Evolutionary conservation across 2,113 vertebrate species (phyloP).

Genomic region (Ophthalmolycus amberensis): DNA sequence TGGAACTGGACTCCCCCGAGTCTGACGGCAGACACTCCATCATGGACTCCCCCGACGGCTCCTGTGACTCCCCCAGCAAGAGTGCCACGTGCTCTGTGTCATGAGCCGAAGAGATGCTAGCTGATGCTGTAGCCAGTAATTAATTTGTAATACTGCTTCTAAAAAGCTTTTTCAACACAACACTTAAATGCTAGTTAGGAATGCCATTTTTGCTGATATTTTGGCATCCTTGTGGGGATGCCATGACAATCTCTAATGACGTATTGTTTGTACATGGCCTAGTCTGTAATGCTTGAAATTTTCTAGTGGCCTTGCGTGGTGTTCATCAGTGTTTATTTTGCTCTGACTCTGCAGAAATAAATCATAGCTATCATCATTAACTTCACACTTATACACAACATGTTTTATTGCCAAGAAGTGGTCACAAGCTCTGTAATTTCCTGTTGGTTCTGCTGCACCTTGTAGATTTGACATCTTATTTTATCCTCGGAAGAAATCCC

Average conservation of each 20-base stretch:
- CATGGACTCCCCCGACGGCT: slow-evolving; percentile 68
- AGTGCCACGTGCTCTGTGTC: slow-evolving; percentile 79
- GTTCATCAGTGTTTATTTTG: slow-evolving; percentile 8
- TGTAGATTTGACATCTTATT: slow-evolving; percentile 32
- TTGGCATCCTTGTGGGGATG: slow-evolving; percentile 18
- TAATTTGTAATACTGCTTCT: neutral
- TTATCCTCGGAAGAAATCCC: slow-evolving; percentile 9
- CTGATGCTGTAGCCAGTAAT: slow-evolving; percentile 1
- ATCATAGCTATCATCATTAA: neutral
- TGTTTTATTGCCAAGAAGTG: slow-evolving; percentile 14
- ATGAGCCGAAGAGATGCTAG: slow-evolving; percentile 23
- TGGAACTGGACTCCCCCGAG: slow-evolving; percentile 65
- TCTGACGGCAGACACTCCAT: slow-evolving; percentile 74
- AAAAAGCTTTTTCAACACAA: neutral
- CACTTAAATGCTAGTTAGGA: slow-evolving; percentile 23
- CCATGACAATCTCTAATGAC: neutral
- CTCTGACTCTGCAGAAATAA: slow-evolving; percentile 11
- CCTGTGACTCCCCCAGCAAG: slow-evolving; percentile 76
- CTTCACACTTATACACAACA: neutral
- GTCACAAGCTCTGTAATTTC: slow-evolving; percentile 26
- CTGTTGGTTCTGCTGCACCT: slow-evolving; percentile 44
- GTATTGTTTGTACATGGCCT: slow-evolving; percentile 21
- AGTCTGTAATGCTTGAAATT: slow-evolving; percentile 28
- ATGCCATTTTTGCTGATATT: slow-evolving; percentile 9
- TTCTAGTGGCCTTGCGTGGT: slow-evolving; percentile 12